Base-by-base conservation (phyloP, 2,888 invertebrate species). In the Drosophila phalerata region DNA sequence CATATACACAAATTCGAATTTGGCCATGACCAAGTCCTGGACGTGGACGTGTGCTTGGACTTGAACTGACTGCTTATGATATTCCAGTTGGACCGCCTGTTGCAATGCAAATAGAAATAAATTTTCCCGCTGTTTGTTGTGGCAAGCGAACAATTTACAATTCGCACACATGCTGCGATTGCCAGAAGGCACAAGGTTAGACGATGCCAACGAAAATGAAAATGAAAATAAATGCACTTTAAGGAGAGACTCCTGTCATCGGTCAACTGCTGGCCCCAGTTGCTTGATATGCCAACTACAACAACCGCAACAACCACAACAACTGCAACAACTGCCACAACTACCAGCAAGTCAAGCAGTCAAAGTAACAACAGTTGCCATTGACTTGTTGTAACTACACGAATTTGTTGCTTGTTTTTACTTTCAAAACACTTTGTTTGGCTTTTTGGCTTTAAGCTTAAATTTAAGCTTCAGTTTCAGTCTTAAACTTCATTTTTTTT, bases 141-240 rank as follows among this genome's bases (percentile, higher is more conserved):
- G 86, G 69, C 78, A 80, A 70, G 65, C 69, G 65, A 71, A 78
- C 84, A 88, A 88, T 84, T 85, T 88, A 81, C 78, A 80, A 88
- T 86, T 81, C 84, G 87, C 84, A 84, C 89, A 85, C 85, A 85
- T 86, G 85, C 89, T 85, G 85, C 55, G 85, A 82, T 52, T 42
- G 77, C 47, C 57, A 56, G 52, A 32, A 51, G 53, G 40, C 53
- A 52, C 48, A 69, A 72, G 80, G 73, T 67, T 66, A 61, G 47
- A 62, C 66, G 61, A 49, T 80, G 84, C 73, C 73, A 88, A 88
- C 71, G 89, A 86, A 85, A 85, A 70, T 74, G 89, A 86, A 85
- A 85, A 70, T 74, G 85, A 85, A 84, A 84, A 84, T 83, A 81
- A 85, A 85, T 88, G 89, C 84, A 83, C 81, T 73, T 67, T 73